Evolutionary conservation across 2,888 invertebrate genomes (phyloP).

Genomic region (Formica aserva): DNA sequence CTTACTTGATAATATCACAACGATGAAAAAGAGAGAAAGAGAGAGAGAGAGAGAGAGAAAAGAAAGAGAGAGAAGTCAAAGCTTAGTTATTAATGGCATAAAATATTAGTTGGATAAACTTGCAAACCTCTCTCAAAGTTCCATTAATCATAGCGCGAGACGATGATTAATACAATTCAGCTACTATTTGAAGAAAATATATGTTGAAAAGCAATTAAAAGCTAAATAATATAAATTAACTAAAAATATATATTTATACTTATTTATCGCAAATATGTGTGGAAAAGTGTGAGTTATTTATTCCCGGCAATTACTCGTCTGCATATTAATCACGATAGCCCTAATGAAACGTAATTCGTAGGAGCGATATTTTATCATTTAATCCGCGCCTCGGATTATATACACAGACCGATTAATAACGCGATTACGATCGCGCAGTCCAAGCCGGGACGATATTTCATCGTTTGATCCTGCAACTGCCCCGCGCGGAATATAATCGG

Average conservation of each 20-base stretch:
- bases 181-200: neutral
- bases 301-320: slow-evolving; percentile 13
- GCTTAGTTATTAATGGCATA: slow-evolving; percentile 37
- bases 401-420: slow-evolving; percentile 43
- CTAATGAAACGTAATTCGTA: slow-evolving; percentile 47
- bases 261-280: slow-evolving; percentile 19
- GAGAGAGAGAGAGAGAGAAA: neutral
- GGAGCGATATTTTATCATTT: slow-evolving; percentile 52
- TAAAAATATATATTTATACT: neutral
- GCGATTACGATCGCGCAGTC: slow-evolving; percentile 46
- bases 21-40: neutral
- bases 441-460: slow-evolving; percentile 45
- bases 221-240: neutral
- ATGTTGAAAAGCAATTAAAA: neutral
- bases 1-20: slow-evolving; percentile 25
- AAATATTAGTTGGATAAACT: slow-evolving; percentile 40
- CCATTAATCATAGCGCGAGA: slow-evolving; percentile 30
- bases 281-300: slow-evolving; percentile 37
- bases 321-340: slow-evolving; percentile 38
- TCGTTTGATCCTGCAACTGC: slow-evolving; percentile 44
- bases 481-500: slow-evolving; percentile 30
- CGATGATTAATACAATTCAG: slow-evolving; percentile 37
- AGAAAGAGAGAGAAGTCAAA: slow-evolving; percentile 1
- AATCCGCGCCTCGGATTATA: slow-evolving; percentile 47
- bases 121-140: slow-evolving; percentile 7